Conservation (phyloP, 2,888 invertebrate species). For the Trichogramma dendrolimi region DNA sequence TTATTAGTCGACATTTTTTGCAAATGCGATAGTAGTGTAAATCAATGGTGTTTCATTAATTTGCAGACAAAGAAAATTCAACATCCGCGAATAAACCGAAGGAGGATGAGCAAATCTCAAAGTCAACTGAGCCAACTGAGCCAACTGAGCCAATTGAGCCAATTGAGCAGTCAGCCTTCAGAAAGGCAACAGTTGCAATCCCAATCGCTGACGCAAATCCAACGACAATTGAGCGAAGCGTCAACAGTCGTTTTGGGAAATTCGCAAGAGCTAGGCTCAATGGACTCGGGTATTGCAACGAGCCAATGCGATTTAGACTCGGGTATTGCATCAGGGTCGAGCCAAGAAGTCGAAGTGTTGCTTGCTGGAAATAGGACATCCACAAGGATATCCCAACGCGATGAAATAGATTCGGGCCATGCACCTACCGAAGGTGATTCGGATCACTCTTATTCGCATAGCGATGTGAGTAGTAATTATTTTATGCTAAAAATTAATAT, state of each 20-base stretch:
- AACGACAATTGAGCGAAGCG: background rate
- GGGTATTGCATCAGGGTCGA: slow-evolving; percentile 3
- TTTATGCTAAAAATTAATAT: too few relatives aligned
- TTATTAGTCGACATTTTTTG: background rate
- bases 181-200: background rate
- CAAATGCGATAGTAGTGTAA: slow-evolving; percentile 1
- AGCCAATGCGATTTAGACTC: slow-evolving; percentile 36
- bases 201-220: too few relatives aligned
- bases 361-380: too few relatives aligned
- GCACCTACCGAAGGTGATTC: slow-evolving; percentile 2
- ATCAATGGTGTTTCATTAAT: slow-evolving; percentile 2
- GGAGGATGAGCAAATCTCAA: slow-evolving; percentile 11
- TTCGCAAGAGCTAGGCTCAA: slow-evolving; percentile 32
- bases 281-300: slow-evolving; percentile 49
- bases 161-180: background rate
- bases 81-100: slow-evolving; percentile 16
- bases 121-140: slow-evolving; percentile 16
- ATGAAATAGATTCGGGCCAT: slow-evolving; percentile 19
- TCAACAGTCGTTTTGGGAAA: slow-evolving; percentile 1
- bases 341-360: slow-evolving; percentile 10
- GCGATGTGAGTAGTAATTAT: slow-evolving; percentile 6
- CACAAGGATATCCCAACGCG: background rate
- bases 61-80: slow-evolving; percentile 22
- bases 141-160: background rate
- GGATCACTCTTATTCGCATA: slow-evolving; percentile 3